Evolutionary conservation across 2,888 invertebrate species (phyloP), one percentile per base, ranked within the genome.

Genomic region (Daptonema setosum): DNA sequence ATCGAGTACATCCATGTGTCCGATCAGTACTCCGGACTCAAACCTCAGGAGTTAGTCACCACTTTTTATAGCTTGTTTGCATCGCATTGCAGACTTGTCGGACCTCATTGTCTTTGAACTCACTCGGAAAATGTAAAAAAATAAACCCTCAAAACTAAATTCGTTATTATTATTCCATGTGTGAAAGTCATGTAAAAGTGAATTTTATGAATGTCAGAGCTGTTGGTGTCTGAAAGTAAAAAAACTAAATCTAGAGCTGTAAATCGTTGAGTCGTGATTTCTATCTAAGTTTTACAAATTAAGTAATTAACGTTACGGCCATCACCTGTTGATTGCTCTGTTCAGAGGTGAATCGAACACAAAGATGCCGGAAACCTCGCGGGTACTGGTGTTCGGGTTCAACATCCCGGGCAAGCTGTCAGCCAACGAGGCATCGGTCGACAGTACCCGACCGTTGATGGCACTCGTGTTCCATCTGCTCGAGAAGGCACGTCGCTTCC

Each of bases 1-100:
- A 80, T 97, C 67, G 93, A 97, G 73, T 95, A 83, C 74, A 83
- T 97, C 72, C 95, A 97, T 75, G 80, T 97, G 68, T 91, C 93
- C 56, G 97, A 97, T 76, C 85, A 91, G 70, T 97, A 82, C 75
- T 83, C 61, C 51, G 95, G 95, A 43, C 80, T 80, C 29, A 86
- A 88, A 72, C 82, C 83, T 70, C 81, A 83, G 68, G 93, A 93
- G 82, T 85, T 73, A 80, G 83, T 77, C 61, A 64, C 28, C n/a
- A 56, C 22, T 35, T 54, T 5, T 51, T 54, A n/a, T 41, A n/a
- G 22, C 22, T 8, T n/a, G n/a, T n/a, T n/a, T n/a, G 8, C 25
- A 5, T 22, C 22, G 22, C 20, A 8, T 17, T n/a, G 8, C n/a
- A n/a, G n/a, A 52, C 25, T 8, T 17, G 17, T 8, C 26, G n/a